These are phyloP conservation scores for Drosophila sordidula DNA, from an alignment of 2,888 invertebrate species.

Conservation along the genomic window DNA sequence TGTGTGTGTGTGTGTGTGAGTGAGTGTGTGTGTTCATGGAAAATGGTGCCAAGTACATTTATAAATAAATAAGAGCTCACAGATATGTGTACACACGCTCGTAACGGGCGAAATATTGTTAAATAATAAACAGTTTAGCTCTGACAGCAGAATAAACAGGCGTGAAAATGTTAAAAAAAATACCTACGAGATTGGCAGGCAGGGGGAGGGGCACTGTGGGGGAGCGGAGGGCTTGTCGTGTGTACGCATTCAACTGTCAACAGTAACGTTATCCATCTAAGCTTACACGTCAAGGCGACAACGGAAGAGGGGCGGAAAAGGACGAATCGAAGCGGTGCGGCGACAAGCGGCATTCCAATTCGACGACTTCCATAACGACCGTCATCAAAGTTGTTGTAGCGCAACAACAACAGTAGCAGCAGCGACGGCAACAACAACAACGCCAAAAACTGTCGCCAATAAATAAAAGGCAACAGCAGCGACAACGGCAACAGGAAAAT, in stretches of 20 bases:
- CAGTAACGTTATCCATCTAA: slow-evolving; percentile 69
- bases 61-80: slow-evolving; percentile 67
- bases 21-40: slow-evolving; percentile 28
- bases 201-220: background rate
- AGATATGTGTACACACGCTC: slow-evolving; percentile 28
- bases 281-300: slow-evolving; percentile 15
- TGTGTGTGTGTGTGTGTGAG: slow-evolving; percentile 23
- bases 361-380: slow-evolving; percentile 74
- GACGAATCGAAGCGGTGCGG: slow-evolving; percentile 2
- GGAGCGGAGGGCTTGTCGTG: background rate
- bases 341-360: slow-evolving; percentile 64
- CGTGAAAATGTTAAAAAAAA: slow-evolving; percentile 55
- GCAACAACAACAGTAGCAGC: slow-evolving; percentile 33
- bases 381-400: slow-evolving; percentile 72
- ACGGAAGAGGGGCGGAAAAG: background rate
- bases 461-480: slow-evolving; percentile 52
- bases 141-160: slow-evolving; percentile 60
- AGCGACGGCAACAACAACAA: slow-evolving; percentile 31
- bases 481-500: slow-evolving; percentile 49
- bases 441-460: slow-evolving; percentile 65
- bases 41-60: slow-evolving; percentile 52
- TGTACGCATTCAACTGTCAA: slow-evolving; percentile 69
- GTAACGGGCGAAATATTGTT: slow-evolving; percentile 60
- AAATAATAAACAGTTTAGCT: slow-evolving; percentile 76
- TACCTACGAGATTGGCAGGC: slow-evolving; percentile 1